These are phyloP conservation scores for Panagrolaimus sp. DNA, from an alignment of 1,140 invertebrate genomes.

Conservation along the genomic window DNA sequence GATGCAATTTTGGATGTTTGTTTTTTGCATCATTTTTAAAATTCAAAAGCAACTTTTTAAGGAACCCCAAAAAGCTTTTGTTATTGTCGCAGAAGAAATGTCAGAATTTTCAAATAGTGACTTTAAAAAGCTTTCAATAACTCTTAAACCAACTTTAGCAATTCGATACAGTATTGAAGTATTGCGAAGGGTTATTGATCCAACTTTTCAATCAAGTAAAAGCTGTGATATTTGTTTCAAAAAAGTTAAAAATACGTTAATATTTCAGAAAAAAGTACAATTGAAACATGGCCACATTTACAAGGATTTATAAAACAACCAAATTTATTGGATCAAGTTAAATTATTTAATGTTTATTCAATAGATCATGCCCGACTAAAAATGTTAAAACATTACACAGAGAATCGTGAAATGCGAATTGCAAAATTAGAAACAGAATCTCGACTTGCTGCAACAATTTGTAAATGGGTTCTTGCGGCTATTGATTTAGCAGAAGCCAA, in stretches of 20 bases:
- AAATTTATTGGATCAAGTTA: conserved; percentile 17
- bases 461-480: conserved; percentile 28
- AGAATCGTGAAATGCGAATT: conserved; percentile 25
- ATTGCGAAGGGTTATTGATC: conserved; percentile 26
- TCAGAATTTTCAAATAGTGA: conserved; percentile 19
- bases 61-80: conserved; percentile 32
- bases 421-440: conserved; percentile 20
- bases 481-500: conserved; percentile 32
- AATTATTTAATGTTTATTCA: conserved; percentile 18
- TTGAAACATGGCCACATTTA: conserved; percentile 23
- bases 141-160: conserved; percentile 25
- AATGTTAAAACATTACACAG: conserved; percentile 16
- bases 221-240: neutral
- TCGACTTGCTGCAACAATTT: conserved; percentile 26
- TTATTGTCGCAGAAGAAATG: conserved; percentile 20
- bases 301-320: conserved; percentile 16
- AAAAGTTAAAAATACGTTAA: neutral
- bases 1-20: conserved; percentile 16
- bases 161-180: conserved; percentile 31
- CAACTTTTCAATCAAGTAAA: conserved; percentile 21
- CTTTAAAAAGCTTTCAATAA: conserved; percentile 29
- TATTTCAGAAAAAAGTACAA: conserved; percentile 26
- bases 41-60: neutral
- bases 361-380: conserved; percentile 16
- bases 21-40: neutral